Percentiles rank a stretch among this genome's conserved stretches.
These are phyloP conservation scores for Neotoma lepida DNA, from an alignment of 2,113 vertebrate genomes.

Conservation along the genomic window DNA sequence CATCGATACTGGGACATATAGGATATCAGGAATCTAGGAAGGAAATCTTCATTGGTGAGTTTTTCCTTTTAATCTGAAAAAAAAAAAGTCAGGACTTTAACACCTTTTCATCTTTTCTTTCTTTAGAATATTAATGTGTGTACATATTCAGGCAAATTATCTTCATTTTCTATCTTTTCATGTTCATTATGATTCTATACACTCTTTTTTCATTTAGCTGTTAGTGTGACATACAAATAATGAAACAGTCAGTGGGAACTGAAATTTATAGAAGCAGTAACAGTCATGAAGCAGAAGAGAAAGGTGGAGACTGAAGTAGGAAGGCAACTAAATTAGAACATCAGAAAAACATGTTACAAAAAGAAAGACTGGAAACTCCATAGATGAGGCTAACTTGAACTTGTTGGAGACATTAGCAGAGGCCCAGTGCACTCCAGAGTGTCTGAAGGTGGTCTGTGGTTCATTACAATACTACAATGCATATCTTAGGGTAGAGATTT, in stretches of 20 bases:
- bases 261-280: background rate
- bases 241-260: background rate
- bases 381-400: too few species aligned
- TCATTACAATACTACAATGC: background rate
- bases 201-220: too few species aligned
- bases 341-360: background rate
- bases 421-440: background rate
- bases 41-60: background rate
- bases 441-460: background rate
- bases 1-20: background rate
- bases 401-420: background rate
- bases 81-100: too few species aligned
- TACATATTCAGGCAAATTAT: background rate
- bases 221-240: too few species aligned
- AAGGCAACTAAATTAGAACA: too few species aligned
- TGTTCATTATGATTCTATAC: background rate
- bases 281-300: background rate
- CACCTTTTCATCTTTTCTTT: background rate
- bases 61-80: background rate
- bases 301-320: background rate
- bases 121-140: background rate
- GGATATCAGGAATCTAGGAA: background rate
- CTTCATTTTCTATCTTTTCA: background rate
- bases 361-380: too few species aligned
- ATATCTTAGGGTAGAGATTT: background rate